A percentile compares a stretch with the other conserved stretches of the same genome.
These are phyloP conservation scores for Pterobdella sp. DNA, from an alignment of 2,888 invertebrate species.

Conservation along the genomic window DNA sequence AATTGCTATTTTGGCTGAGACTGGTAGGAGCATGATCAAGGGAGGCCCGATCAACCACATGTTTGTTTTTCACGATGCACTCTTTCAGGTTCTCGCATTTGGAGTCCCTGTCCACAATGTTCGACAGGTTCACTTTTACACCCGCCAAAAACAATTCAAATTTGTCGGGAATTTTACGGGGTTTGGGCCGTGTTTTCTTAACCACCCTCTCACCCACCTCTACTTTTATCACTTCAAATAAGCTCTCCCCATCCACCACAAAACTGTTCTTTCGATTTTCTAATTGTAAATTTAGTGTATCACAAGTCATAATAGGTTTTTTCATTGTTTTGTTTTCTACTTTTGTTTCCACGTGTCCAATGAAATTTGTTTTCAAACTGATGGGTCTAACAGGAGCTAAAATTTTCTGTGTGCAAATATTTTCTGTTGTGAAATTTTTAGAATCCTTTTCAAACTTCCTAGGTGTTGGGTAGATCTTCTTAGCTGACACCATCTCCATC, in stretches of 20 bases:
- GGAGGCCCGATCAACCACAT: neutral
- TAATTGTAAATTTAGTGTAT: slow-evolving; percentile 6
- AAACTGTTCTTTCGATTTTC: neutral
- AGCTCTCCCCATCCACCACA: neutral
- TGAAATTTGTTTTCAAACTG: neutral
- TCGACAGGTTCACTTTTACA: slow-evolving; percentile 20
- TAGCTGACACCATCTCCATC: neutral
- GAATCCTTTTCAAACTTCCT: neutral
- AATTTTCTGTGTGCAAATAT: neutral
- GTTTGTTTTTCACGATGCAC: neutral
- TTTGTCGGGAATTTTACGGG: slow-evolving; percentile 23
- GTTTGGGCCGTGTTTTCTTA: slow-evolving; percentile 17
- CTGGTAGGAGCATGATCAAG: neutral
- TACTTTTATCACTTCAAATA: neutral
- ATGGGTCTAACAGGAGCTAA: neutral
- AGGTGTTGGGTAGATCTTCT: neutral
- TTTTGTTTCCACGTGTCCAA: neutral
- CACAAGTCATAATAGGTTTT: neutral
- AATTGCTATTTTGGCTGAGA: slow-evolving; percentile 5
- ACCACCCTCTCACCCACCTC: slow-evolving; percentile 8
- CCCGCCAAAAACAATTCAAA: slow-evolving; percentile 26
- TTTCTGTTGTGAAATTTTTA: neutral
- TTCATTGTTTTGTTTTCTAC: neutral
- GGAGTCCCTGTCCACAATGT: slow-evolving; percentile 24
- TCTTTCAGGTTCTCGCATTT: slow-evolving; percentile 18